Evolutionary conservation across 2,888 invertebrate species (phyloP), one percentile per base, ranked within the genome.

Genomic region (Drosophila nigritarsus): DNA sequence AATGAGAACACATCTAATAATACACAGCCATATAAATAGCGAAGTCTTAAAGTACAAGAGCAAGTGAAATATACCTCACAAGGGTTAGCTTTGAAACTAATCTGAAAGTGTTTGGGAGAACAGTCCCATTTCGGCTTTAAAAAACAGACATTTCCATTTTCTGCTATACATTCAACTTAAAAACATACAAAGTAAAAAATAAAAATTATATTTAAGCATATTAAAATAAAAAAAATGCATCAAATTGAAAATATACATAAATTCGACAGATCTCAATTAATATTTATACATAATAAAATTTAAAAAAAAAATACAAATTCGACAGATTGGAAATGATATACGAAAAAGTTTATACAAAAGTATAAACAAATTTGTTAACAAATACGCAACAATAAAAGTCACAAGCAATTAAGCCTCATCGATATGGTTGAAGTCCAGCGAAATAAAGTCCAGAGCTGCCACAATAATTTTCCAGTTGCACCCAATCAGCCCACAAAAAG

Each of bases 391-490:
- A 42, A 20, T 27, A 0, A 18, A 48, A 48, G 18, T 15, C 0
- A 18, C 8, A 5, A 4, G 8, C 8, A 48, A 15, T 27, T 48
- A 15, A 48, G 0, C 6, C 15, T 3, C 1, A 20, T 27, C 15
- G 24, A 60, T 24, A 7, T 48, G 11, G 11, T 59, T 32, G 20
- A 42, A 13, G 7, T 48, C 15, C 9, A 55, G 32, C 7, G 18
- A 58, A 48, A 8, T 20, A 15, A 13, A 20, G 11, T 2, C n/a
- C 11, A 45, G 20, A 15, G 40, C 59, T 53, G 56, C 62, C 48
- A 45, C 62, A 78, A 77, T 40, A 20, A 55, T 61, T 75, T 64
- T 63, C 76, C 40, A 51, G 62, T 68, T 63, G 3, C 34, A 24
- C 20, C 42, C 67, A 67, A 65, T 67, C 65, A 55, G 24, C 34